Evolutionary conservation across 2,888 invertebrate species (phyloP).

Genomic region (Aporophyla lueneburgensis): DNA sequence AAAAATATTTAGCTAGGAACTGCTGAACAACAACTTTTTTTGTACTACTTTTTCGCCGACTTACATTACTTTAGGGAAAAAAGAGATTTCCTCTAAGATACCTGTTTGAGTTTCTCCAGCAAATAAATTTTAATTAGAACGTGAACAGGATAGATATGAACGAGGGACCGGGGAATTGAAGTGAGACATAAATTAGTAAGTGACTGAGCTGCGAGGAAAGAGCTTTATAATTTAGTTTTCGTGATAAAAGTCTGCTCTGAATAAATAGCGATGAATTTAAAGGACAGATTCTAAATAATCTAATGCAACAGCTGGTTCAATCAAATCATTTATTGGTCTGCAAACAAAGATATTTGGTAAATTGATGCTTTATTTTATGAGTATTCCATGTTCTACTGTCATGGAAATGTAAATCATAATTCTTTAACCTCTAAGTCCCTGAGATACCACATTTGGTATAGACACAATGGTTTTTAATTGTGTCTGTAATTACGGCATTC

Average conservation of each 20-base stretch:
- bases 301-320: neutral
- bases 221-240: conserved; percentile 10
- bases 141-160: conserved; percentile 28
- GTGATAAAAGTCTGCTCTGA: neutral
- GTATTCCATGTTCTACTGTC: too few species aligned
- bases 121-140: conserved; percentile 37
- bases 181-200: conserved; percentile 10
- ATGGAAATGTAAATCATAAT: too few species aligned
- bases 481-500: too few species aligned
- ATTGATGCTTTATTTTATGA: too few species aligned
- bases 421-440: too few species aligned
- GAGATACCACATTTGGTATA: too few species aligned
- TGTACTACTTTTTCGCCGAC: neutral
- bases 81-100: conserved; percentile 19
- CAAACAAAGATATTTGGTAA: too few species aligned
- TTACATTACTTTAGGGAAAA: conserved; percentile 1
- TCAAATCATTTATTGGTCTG: too few species aligned
- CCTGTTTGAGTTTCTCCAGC: conserved; percentile 13
- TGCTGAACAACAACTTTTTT: neutral
- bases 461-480: too few species aligned
- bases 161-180: conserved; percentile 17
- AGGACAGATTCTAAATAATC: neutral
- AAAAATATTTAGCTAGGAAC: conserved; percentile 4
- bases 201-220: neutral
- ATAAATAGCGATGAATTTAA: neutral